A percentile compares a stretch with the other conserved stretches of the same genome.
Evolutionary conservation across 1,140 invertebrate species (phyloP).

Genomic region (Drosophila azteca): DNA sequence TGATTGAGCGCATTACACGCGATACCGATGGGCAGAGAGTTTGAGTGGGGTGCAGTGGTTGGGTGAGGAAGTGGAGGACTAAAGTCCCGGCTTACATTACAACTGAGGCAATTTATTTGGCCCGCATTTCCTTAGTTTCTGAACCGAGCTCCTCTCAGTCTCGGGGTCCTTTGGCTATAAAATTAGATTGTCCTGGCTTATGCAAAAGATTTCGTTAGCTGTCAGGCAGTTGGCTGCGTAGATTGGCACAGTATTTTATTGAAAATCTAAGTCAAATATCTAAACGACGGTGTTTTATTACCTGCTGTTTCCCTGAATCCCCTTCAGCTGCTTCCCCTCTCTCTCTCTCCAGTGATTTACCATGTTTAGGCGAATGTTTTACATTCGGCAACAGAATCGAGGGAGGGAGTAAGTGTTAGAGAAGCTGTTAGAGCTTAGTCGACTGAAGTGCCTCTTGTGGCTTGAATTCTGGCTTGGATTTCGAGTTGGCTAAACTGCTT

Average conservation of each 20-base stretch:
- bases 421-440: conserved; percentile 10
- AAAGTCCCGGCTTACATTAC: conserved; percentile 64
- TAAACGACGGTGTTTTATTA: conserved; percentile 78
- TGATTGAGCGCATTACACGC: conserved; percentile 81
- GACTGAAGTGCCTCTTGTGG: conserved; percentile 28
- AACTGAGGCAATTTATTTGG: conserved; percentile 74
- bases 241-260: conserved; percentile 68
- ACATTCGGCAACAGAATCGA: conserved; percentile 29
- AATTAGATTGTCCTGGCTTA: conserved; percentile 79
- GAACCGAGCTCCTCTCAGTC: neutral
- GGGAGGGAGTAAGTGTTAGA: conserved; percentile 7
- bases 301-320: conserved; percentile 40
- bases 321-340: neutral
- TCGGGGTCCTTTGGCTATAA: conserved; percentile 44
- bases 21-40: conserved; percentile 27
- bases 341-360: conserved; percentile 9
- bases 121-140: conserved; percentile 34
- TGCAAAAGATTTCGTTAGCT: conserved; percentile 61
- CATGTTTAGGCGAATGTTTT: conserved; percentile 64
- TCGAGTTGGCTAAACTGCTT: conserved; percentile 36
- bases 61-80: neutral
- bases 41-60: too few relatives aligned
- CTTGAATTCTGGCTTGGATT: conserved; percentile 20
- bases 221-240: conserved; percentile 43
- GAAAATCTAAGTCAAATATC: conserved; percentile 77